Conservation (phyloP, 1,140 invertebrate species). For the Stegodyphus dumicola region DNA sequence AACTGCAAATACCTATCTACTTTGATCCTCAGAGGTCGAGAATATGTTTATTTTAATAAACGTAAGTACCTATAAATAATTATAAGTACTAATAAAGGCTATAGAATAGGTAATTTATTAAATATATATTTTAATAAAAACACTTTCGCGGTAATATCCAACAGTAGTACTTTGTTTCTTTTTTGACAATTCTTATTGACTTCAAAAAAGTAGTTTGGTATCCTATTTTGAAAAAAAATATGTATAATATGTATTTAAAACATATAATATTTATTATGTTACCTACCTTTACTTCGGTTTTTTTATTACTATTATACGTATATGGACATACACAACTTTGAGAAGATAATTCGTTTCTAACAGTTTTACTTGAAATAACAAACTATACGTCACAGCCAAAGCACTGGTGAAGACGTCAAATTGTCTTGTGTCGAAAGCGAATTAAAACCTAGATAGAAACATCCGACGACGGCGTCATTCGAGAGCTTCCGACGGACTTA, state of each 20-base stretch:
- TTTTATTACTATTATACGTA: background rate
- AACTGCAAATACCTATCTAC: background rate
- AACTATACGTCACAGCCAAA: too few relatives aligned
- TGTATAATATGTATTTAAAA: conserved; percentile 31
- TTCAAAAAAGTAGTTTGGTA: conserved; percentile 11
- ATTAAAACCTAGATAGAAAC: too few relatives aligned
- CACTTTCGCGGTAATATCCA: conserved; percentile 20
- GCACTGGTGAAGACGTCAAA: too few relatives aligned
- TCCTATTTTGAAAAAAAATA: conserved; percentile 24
- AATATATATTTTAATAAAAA: conserved; percentile 29
- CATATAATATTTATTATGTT: conserved; percentile 8
- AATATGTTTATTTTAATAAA: background rate
- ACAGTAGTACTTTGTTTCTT: conserved; percentile 11
- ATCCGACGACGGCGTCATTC: too few relatives aligned
- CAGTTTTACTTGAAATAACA: too few relatives aligned
- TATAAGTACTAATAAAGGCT: too few relatives aligned
- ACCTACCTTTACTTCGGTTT: conserved; percentile 1
- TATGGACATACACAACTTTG: conserved; percentile 1
- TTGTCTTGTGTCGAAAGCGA: too few relatives aligned
- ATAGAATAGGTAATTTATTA: conserved; percentile 21
- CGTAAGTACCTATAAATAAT: too few relatives aligned
- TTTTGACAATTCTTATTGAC: conserved; percentile 7
- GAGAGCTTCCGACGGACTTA: too few relatives aligned
- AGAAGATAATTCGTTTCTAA: too few relatives aligned
- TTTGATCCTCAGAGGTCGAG: background rate